A percentile compares a stretch with the other conserved stretches of the same genome.
These are phyloP conservation scores for Hemaris fuciformis DNA, from an alignment of 2,888 invertebrate genomes.

Conservation along the genomic window DNA sequence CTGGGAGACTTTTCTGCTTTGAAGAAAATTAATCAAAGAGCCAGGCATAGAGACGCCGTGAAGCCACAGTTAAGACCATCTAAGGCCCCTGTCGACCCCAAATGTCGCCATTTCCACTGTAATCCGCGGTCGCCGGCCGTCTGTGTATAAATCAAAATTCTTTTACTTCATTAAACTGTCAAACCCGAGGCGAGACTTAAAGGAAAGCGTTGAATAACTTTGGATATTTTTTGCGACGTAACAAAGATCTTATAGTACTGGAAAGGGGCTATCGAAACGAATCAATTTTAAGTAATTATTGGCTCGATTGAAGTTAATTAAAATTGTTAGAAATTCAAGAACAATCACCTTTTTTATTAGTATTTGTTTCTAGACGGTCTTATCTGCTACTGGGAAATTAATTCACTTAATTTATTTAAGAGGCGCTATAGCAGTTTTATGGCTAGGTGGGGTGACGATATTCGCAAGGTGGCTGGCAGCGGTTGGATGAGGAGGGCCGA, in stretches of 20 bases:
- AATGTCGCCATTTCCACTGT: background rate
- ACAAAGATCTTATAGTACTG: background rate
- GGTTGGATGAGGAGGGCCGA: too few species aligned
- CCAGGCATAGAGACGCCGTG: background rate
- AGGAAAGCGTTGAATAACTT: conserved; percentile 8
- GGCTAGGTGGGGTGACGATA: too few species aligned
- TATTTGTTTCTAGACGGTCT: too few species aligned
- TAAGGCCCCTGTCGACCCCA: background rate
- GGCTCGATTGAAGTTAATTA: background rate
- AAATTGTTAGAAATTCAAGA: background rate
- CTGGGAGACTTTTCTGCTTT: background rate
- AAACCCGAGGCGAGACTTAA: background rate
- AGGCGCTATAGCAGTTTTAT: too few species aligned
- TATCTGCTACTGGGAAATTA: too few species aligned
- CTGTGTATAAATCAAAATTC: background rate
- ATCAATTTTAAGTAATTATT: background rate
- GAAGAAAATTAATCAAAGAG: background rate
- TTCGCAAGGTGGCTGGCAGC: too few species aligned
- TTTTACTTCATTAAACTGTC: conserved; percentile 9
- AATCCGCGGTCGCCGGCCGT: background rate
- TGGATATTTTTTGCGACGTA: background rate
- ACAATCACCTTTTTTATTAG: too few species aligned
- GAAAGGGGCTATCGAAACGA: background rate
- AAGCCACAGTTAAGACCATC: background rate
- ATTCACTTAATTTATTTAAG: too few species aligned